Percentiles rank a stretch among this genome's conserved stretches.
Evolutionary conservation across 2,888 invertebrate genomes (phyloP).

Genomic region (Phaonia tiefii): DNA sequence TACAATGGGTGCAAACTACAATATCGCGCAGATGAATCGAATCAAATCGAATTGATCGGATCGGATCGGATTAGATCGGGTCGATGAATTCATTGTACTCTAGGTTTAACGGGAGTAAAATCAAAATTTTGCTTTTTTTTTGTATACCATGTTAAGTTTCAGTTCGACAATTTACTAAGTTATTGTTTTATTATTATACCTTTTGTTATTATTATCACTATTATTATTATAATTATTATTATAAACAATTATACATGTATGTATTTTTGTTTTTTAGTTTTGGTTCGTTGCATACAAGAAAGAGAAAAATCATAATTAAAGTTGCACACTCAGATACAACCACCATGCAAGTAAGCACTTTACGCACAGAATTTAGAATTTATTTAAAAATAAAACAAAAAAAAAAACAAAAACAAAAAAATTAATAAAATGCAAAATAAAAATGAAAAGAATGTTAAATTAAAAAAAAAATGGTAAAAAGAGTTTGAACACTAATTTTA

Average conservation of each 20-base stretch:
- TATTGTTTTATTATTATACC: conserved; percentile 45
- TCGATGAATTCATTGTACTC: conserved; percentile 17
- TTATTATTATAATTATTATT: too few species aligned
- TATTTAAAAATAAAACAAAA: conserved; percentile 44
- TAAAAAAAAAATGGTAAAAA: conserved; percentile 31
- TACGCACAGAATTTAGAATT: conserved; percentile 60
- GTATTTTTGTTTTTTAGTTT: conserved; percentile 3
- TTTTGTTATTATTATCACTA: conserved; percentile 52
- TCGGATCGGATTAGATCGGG: not conserved
- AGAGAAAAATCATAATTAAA: conserved; percentile 43
- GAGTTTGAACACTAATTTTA: too few species aligned
- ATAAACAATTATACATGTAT: conserved; percentile 35
- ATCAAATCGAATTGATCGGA: too few species aligned
- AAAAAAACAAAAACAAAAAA: conserved; percentile 25
- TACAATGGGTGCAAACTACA: conserved; percentile 53
- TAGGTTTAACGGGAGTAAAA: conserved; percentile 39
- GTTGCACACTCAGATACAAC: conserved; percentile 24
- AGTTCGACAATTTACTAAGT: conserved; percentile 42
- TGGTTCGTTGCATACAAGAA: conserved; percentile 39
- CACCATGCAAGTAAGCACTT: not conserved
- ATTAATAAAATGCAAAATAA: not conserved
- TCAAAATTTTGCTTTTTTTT: conserved; percentile 45
- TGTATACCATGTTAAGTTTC: conserved; percentile 14
- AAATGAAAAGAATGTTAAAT: conserved; percentile 31
- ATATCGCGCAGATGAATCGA: too few species aligned